Evolutionary conservation across 1,140 invertebrate genomes (phyloP).

Genomic region (Aleiodes sp.): DNA sequence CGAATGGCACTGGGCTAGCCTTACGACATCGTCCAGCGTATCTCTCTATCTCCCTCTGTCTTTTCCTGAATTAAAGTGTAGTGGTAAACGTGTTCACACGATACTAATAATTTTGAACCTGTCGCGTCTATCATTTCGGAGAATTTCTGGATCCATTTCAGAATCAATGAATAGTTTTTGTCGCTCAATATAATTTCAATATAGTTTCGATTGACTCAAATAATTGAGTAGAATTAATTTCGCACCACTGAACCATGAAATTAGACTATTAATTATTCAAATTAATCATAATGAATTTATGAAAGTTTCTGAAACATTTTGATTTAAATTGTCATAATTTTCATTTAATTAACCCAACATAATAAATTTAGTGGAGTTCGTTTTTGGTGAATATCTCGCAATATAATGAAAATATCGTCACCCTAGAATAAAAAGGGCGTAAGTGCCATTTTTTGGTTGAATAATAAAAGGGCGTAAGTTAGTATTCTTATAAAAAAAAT

Average conservation of each 20-base stretch:
- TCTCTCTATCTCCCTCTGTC: constrained; percentile 16
- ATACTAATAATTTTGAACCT: constrained; percentile 32
- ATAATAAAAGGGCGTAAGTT: too few relatives aligned
- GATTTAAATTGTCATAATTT: not conserved
- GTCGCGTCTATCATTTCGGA: constrained; percentile 37
- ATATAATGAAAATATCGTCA: too few relatives aligned
- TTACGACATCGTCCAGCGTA: constrained; percentile 30
- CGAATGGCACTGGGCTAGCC: constrained; percentile 30
- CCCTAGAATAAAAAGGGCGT: too few relatives aligned
- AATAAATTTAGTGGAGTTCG: too few relatives aligned
- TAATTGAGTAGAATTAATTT: not conserved
- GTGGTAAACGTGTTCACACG: not conserved
- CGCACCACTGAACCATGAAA: not conserved
- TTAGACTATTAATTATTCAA: not conserved
- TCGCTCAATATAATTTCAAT: not conserved
- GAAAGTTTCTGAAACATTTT: not conserved
- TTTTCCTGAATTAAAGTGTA: constrained; percentile 7
- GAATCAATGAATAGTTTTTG: not conserved
- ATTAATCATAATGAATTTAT: not conserved
- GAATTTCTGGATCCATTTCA: constrained; percentile 19
- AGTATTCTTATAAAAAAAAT: too few relatives aligned
- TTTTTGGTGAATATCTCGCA: too few relatives aligned
- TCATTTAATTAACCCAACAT: not conserved
- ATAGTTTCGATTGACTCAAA: not conserved
- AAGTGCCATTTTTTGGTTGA: too few relatives aligned